Evolutionary conservation across 92 coral and sea anemone species (phyloP).

Genomic region (Scolanthus callimorphus): DNA sequence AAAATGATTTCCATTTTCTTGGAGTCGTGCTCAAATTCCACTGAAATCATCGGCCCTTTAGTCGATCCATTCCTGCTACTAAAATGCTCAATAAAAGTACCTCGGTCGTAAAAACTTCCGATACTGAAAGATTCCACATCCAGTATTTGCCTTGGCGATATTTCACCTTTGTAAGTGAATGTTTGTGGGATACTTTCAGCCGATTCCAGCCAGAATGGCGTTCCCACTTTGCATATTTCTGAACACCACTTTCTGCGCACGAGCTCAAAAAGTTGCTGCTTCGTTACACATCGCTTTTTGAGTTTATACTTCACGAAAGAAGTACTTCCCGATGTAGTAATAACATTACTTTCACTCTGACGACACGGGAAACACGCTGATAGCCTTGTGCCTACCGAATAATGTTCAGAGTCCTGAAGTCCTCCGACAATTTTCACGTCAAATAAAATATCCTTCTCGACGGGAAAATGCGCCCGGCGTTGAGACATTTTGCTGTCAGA

Average conservation of each 20-base stretch:
- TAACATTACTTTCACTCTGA: neutral
- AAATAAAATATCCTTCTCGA: too few relatives aligned
- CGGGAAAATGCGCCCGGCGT: too few relatives aligned
- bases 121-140: conserved; percentile 46
- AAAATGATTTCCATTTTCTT: conserved; percentile 44
- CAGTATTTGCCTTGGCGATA: conserved; percentile 32
- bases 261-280: conserved; percentile 36
- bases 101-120: conserved; percentile 63
- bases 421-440: too few relatives aligned
- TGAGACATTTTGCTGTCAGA: too few relatives aligned
- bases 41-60: conserved; percentile 26
- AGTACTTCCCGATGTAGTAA: neutral
- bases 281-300: neutral
- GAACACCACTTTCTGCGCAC: conserved; percentile 54
- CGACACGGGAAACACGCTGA: neutral
- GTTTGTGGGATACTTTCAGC: conserved; percentile 28
- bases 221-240: conserved; percentile 25
- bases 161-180: conserved; percentile 31
- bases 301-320: conserved; percentile 16
- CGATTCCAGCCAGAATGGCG: conserved; percentile 68
- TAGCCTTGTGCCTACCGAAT: too few relatives aligned
- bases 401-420: too few relatives aligned
- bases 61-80: conserved; percentile 8
- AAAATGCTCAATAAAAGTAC: conserved; percentile 59
- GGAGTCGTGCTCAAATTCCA: conserved; percentile 76